phyloP scores from a whole-genome alignment of 2,113 vertebrate genomes.

The Dipodomys ordii region DNA sequence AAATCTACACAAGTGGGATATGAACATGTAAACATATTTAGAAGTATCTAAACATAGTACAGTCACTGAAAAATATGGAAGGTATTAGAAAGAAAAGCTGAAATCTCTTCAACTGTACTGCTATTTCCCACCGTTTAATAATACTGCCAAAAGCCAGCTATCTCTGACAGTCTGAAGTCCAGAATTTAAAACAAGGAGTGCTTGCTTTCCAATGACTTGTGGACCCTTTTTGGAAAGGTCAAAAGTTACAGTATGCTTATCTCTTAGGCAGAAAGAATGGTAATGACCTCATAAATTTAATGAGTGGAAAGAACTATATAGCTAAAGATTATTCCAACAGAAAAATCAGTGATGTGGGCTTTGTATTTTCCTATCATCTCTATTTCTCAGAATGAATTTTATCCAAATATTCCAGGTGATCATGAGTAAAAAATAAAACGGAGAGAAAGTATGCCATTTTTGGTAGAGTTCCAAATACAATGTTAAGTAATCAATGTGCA shows the following conservation, averaged over 20 bases:
- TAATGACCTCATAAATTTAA: constrained; percentile 50
- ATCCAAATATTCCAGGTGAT: constrained; percentile 49
- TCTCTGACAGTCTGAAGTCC: background rate
- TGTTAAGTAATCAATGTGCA: background rate
- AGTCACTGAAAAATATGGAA: constrained; percentile 29
- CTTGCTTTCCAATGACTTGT: constrained; percentile 42
- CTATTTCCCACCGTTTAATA: constrained; percentile 39
- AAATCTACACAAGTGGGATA: background rate
- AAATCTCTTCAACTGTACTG: constrained; percentile 10
- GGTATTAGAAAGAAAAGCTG: constrained; percentile 54
- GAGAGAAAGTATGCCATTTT: constrained; percentile 35
- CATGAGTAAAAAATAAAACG: constrained; percentile 52
- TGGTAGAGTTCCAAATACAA: constrained; percentile 9
- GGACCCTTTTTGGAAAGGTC: constrained; percentile 51
- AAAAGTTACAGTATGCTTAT: constrained; percentile 37
- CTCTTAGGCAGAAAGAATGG: constrained; percentile 55
- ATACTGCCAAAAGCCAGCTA: constrained; percentile 22
- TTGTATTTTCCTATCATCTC: constrained; percentile 44
- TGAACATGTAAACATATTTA: background rate
- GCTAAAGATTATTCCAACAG: constrained; percentile 58
- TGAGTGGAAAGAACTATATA: constrained; percentile 40
- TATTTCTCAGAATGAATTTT: constrained; percentile 31
- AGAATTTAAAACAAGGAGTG: constrained; percentile 3
- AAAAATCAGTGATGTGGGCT: constrained; percentile 37
- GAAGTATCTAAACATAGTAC: background rate